A percentile compares a stretch with the other conserved stretches of the same genome.
These are phyloP conservation scores for Panzeria rudis DNA, from an alignment of 2,888 invertebrate genomes.

Conservation along the genomic window DNA sequence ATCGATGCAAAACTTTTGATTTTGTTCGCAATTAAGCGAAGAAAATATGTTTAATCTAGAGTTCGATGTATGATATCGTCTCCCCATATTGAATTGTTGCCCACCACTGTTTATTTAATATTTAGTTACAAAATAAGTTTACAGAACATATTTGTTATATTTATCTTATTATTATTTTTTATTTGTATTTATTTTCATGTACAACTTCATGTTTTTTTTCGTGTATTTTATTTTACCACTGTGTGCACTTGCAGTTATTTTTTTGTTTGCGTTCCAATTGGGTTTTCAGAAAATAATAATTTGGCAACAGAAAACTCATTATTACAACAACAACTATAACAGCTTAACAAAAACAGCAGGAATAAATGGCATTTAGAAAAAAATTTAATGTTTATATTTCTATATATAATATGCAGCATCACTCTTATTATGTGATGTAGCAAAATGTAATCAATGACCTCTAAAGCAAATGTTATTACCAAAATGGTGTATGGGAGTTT, in stretches of 20 bases:
- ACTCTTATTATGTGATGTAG: not conserved
- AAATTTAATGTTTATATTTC: not conserved
- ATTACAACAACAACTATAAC: slow-evolving; percentile 45
- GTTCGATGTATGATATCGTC: too few relatives aligned
- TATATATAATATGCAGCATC: not conserved
- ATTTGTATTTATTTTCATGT: slow-evolving; percentile 7
- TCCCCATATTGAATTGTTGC: too few relatives aligned
- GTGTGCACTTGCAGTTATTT: slow-evolving; percentile 47
- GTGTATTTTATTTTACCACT: slow-evolving; percentile 10
- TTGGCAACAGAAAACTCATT: slow-evolving; percentile 63
- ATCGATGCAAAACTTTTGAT: too few relatives aligned
- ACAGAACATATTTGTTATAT: slow-evolving; percentile 6
- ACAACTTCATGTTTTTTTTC: slow-evolving; percentile 20
- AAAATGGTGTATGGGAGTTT: not conserved
- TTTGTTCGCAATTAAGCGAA: too few relatives aligned
- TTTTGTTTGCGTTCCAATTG: slow-evolving; percentile 1
- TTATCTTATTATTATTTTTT: slow-evolving; percentile 2
- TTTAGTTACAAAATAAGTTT: slow-evolving; percentile 13
- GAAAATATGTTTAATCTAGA: too few relatives aligned
- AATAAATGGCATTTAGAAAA: slow-evolving; percentile 48
- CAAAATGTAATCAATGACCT: slow-evolving; percentile 42
- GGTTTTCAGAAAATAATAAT: slow-evolving; percentile 51
- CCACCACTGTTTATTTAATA: not conserved
- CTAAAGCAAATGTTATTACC: slow-evolving; percentile 32
- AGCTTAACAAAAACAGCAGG: slow-evolving; percentile 50